Evolutionary conservation across 2,113 vertebrate species (phyloP).

Genomic region (Sylvia atricapilla): DNA sequence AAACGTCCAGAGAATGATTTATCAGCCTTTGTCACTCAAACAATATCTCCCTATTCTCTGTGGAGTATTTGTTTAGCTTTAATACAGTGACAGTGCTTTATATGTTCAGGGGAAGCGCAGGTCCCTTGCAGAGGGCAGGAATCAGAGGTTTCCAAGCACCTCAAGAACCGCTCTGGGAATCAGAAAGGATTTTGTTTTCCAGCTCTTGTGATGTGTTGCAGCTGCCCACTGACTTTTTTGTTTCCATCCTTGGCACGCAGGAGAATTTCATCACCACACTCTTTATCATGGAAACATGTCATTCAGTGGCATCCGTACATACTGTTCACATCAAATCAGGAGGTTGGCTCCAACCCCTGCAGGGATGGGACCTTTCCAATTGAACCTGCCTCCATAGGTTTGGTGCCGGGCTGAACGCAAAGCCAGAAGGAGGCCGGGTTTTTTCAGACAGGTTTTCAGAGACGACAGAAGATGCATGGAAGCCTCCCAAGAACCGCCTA

Average conservation of each 20-base stretch:
- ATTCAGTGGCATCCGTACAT: conserved; percentile 48
- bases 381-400: conserved; percentile 56
- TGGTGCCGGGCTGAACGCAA: conserved; percentile 12
- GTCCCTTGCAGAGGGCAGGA: background rate
- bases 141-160: background rate
- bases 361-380: conserved; percentile 55
- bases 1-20: conserved; percentile 40
- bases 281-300: conserved; percentile 66
- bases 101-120: accelerated
- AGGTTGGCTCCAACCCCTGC: conserved; percentile 44
- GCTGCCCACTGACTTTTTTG: conserved; percentile 63
- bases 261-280: conserved; percentile 56
- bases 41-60: background rate
- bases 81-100: background rate
- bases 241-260: conserved; percentile 49
- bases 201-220: conserved; percentile 56
- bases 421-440: conserved; percentile 56
- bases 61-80: background rate
- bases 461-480: conserved; percentile 60
- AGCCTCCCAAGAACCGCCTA: conserved; percentile 62
- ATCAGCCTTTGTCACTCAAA: conserved; percentile 24
- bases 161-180: background rate
- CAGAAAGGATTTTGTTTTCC: conserved; percentile 29
- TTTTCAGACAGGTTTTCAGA: conserved; percentile 60
- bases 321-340: conserved; percentile 61